phyloP scores from a whole-genome alignment of 2,113 vertebrate species.

The Pagrus major region DNA sequence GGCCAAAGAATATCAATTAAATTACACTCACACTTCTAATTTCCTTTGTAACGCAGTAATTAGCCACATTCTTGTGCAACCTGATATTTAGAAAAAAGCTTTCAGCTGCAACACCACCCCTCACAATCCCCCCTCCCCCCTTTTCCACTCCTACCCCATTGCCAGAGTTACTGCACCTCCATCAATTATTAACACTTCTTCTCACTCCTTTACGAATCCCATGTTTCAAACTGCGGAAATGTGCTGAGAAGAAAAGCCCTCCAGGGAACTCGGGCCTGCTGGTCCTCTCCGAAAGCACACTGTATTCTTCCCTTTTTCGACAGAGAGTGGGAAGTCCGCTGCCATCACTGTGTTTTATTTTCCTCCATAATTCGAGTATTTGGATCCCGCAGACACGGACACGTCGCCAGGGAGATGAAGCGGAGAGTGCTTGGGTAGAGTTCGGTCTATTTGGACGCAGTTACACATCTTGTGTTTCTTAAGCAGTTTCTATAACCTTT shows the following conservation, averaged over 20 bases:
- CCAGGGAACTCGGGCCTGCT: conserved; percentile 49
- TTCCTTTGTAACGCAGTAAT: conserved; percentile 79
- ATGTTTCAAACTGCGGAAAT: conserved; percentile 70
- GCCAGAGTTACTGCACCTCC: conserved; percentile 69
- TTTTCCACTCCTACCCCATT: conserved; percentile 8
- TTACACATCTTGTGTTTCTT: conserved; percentile 29
- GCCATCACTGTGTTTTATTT: conserved; percentile 25
- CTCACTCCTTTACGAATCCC: conserved; percentile 71
- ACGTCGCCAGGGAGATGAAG: conserved; percentile 24
- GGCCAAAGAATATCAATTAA: conserved; percentile 77
- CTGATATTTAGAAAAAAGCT: conserved; percentile 67
- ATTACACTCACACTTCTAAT: conserved; percentile 74
- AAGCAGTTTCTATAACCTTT: conserved; percentile 32
- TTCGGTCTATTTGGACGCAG: not conserved
- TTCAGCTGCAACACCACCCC: conserved; percentile 33
- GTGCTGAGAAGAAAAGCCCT: conserved; percentile 55
- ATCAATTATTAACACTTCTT: conserved; percentile 83
- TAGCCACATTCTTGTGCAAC: conserved; percentile 69
- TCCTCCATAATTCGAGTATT: conserved; percentile 39
- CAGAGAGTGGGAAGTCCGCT: conserved; percentile 21
- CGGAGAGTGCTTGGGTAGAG: not conserved
- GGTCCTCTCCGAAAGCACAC: conserved; percentile 31
- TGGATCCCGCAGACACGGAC: conserved; percentile 23
- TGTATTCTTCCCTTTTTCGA: conserved; percentile 9
- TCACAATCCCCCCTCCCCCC: conserved; percentile 15